These are phyloP conservation scores for Trigoniulus corallinus DNA, from an alignment of 1,140 invertebrate genomes.

Conservation along the genomic window DNA sequence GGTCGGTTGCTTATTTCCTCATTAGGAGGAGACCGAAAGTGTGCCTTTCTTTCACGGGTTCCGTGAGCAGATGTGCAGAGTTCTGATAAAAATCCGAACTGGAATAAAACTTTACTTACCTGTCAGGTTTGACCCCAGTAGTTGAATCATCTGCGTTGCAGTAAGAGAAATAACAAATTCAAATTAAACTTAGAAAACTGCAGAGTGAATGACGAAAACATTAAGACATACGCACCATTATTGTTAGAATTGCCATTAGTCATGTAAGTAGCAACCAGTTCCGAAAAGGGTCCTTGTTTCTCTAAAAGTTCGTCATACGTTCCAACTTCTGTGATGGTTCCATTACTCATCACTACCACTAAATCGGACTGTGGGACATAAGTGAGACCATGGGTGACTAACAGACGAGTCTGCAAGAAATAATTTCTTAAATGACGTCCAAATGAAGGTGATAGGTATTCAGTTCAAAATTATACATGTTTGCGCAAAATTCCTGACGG, in stretches of 20 bases:
- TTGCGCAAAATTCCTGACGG: slow-evolving; percentile 25
- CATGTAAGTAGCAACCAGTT: slow-evolving; percentile 17
- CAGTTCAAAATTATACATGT: slow-evolving; percentile 28
- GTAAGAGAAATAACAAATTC: too few relatives aligned
- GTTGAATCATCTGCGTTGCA: too few relatives aligned
- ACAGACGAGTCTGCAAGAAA: slow-evolving; percentile 42
- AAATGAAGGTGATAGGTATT: neutral
- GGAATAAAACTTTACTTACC: too few relatives aligned
- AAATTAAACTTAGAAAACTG: too few relatives aligned
- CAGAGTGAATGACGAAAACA: too few relatives aligned
- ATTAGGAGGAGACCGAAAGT: too few relatives aligned
- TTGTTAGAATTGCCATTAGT: neutral
- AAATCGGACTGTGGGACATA: slow-evolving; percentile 73
- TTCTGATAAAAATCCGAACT: too few relatives aligned
- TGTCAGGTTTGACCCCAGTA: too few relatives aligned
- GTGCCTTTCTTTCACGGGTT: too few relatives aligned
- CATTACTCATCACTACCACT: slow-evolving; percentile 70
- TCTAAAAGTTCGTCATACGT: slow-evolving; percentile 51
- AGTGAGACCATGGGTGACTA: slow-evolving; percentile 80
- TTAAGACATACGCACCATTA: neutral
- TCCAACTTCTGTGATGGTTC: slow-evolving; percentile 62
- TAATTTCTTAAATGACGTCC: neutral
- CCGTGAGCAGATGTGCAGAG: too few relatives aligned
- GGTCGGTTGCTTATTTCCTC: too few relatives aligned
- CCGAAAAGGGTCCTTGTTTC: slow-evolving; percentile 16